Evolutionary conservation across 2,888 invertebrate genomes (phyloP), one percentile per base, ranked within the genome.

Genomic region (Mimumesa dahlbomi): DNA sequence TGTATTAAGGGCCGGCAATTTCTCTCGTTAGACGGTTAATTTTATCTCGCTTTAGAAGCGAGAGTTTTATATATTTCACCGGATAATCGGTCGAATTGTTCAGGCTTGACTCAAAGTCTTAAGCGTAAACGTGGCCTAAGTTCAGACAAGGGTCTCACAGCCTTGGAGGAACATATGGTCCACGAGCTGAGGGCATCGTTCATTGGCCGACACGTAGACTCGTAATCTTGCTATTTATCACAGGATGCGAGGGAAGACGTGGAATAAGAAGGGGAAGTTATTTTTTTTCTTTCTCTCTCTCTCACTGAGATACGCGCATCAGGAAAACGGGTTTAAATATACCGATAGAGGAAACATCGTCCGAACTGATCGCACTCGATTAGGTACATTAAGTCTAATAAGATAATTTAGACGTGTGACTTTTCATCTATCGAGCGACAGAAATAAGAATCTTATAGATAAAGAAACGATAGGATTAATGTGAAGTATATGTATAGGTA

Each of bases 221-320:
- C 83, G 83, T 88, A 87, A 87, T 87, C 88, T 87, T 61, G 82
- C 84, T 85, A 87, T 87, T 87, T 86, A 88, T 88, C 87, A 87
- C 88, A 85, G 85, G 87, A 87, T 84, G 84, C 81, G 74, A 75
- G 71, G 68, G 62, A 31, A 52, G 56, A 29, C 31, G 45, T 11
- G 21, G 52, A 53, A 49, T 31, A 67, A 63, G 63, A 63, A 58
- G 63, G 53, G 58, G 19, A 48, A 49, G 53, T 70, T 56, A 40
- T 46, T 64, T 49, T 25, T 59, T 40, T 22, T 58, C 48, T 63
- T 22, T 50, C 29, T 31, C 31, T 4, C 16, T 13, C 13, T 11
- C 21, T 14, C 31, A 18, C 53, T 38, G 71, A 14, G 53, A 59
- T 56, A 56, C 72, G 58, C 25, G 71, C 66, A 53, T 71, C 43